Evolutionary conservation across 2,113 vertebrate species (phyloP).

Genomic region (Hippocampus zosterae): DNA sequence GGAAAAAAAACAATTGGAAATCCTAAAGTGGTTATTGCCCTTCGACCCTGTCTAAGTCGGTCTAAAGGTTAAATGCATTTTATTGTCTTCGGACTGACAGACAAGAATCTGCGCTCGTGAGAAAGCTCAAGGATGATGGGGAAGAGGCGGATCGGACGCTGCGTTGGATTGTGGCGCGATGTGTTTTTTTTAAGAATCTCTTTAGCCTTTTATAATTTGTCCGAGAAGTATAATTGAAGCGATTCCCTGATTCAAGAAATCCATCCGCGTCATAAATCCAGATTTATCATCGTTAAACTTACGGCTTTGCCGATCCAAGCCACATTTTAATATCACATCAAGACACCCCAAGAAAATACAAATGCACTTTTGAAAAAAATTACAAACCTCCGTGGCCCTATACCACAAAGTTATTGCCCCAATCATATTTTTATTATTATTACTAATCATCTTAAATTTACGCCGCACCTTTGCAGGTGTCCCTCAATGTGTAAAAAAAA

Average conservation of each 20-base stretch:
- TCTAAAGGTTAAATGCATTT: constrained; percentile 69
- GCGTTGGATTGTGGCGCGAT: background rate
- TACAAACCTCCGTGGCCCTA: no score
- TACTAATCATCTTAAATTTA: background rate
- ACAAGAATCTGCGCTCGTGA: constrained; percentile 40
- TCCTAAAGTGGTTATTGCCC: constrained; percentile 44
- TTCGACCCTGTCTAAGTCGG: constrained; percentile 39
- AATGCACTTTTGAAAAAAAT: no score
- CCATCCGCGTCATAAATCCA: no score
- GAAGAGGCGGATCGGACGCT: background rate
- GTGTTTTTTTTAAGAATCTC: no score
- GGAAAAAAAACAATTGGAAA: constrained; percentile 50
- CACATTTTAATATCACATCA: no score
- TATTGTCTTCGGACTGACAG: constrained; percentile 54
- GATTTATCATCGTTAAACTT: no score
- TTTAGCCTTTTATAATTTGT: no score
- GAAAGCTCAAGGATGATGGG: background rate
- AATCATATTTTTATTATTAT: background rate
- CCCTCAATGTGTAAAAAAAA: constrained; percentile 3
- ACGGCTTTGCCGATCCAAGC: no score
- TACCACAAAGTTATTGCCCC: background rate
- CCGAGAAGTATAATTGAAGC: no score
- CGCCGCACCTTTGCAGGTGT: constrained; percentile 1
- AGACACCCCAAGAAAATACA: no score
- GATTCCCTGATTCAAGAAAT: no score